Base-by-base conservation (phyloP, 37 sponge, comb jelly and placozoan genomes). In the Bolinopsis microptera region DNA sequence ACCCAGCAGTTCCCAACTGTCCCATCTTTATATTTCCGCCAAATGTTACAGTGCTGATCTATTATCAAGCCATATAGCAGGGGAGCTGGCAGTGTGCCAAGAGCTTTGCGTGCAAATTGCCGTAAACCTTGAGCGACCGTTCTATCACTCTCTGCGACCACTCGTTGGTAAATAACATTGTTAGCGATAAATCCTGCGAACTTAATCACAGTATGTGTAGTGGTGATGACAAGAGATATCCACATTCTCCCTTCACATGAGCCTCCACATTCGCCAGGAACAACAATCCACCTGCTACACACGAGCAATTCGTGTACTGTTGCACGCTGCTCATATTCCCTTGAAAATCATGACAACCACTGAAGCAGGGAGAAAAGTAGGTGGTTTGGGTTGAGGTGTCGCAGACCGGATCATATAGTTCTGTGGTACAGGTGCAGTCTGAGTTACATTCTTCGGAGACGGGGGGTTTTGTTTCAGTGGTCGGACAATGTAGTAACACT, bases 341-440 rank as follows among this genome's bases (percentile, higher is more conserved):
- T n/a, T 72, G 31, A 30, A 72, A n/a, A n/a, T 72, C 75, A 5
- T n/a, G 31, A 28, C 75, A 72, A 2, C 75, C 75, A 5, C 22
- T n/a, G 75, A 30, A 28, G 26, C 75, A 72, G 26, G 75, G 75
- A 5, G 75, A 72, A 21, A 72, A 72, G 75, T 72, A 72, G 75
- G 75, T 72, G 18, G 31, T 72, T 5, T 28, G 31, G 13, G 61
- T 48, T 18, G 61, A 48, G 31, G 31, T 28, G 18, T 72, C 75
- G 18, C 75, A 72, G 75, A 86, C 48, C 13, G 90, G 90, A 0
- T 86, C 21, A 48, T 86, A 86, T 5, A 86, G 36, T 9, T 35
- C 90, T 0, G 90, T 86, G 0, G 90, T 86, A 40, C 90, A 86
- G 36, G 48, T 24, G 31, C 90, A 86, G 61, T 86, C 48, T 22